Evolutionary conservation across 2,797 vertebrate species (phyloP).

Genomic region (Yasuhikotakia modesta): DNA sequence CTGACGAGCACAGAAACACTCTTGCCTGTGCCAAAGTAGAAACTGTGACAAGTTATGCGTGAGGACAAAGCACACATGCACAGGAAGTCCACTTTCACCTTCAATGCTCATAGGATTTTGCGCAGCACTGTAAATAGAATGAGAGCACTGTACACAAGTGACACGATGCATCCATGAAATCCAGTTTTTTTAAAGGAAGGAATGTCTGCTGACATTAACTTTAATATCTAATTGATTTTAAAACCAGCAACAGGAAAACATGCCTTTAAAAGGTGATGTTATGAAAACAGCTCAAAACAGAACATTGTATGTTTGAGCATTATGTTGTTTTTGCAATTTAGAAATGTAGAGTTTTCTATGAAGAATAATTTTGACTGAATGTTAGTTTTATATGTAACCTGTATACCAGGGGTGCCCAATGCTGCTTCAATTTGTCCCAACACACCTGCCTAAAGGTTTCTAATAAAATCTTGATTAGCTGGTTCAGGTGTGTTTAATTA

Average conservation of each 20-base stretch:
- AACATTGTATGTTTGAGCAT: too few relatives aligned
- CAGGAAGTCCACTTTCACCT: background rate
- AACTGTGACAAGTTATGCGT: background rate
- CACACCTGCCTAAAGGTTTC: too few relatives aligned
- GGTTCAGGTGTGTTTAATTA: too few relatives aligned
- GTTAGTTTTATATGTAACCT: too few relatives aligned
- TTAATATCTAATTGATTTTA: background rate
- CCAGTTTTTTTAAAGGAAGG: background rate
- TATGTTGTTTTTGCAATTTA: too few relatives aligned
- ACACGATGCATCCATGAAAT: background rate
- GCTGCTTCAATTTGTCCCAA: too few relatives aligned
- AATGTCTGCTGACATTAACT: background rate
- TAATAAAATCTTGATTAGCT: too few relatives aligned
- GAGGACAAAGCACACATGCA: background rate
- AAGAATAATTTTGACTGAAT: too few relatives aligned
- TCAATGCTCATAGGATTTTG: slow-evolving; percentile 2
- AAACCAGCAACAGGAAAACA: background rate
- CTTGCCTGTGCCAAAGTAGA: background rate
- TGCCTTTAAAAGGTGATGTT: background rate
- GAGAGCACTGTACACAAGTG: background rate
- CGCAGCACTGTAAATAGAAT: slow-evolving; percentile 14
- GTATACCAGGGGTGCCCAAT: too few relatives aligned
- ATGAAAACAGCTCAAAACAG: too few relatives aligned
- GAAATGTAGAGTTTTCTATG: too few relatives aligned
- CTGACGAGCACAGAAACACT: background rate